phyloP scores from a whole-genome alignment of 2,888 invertebrate genomes.

The Campoplex nolae region DNA sequence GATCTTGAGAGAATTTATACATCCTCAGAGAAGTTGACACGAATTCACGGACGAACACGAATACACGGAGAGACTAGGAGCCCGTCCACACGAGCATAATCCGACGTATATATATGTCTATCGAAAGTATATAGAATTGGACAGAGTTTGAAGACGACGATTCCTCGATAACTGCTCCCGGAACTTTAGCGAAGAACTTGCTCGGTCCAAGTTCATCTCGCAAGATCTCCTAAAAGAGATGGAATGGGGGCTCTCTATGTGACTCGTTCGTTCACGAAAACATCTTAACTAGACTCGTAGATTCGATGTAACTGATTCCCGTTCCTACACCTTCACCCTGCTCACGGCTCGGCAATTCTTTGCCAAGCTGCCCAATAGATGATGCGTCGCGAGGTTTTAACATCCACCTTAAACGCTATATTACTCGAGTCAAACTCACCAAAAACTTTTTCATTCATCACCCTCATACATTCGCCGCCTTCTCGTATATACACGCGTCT shows the following conservation, averaged over 20 bases:
- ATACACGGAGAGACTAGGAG: neutral
- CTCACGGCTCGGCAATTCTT: neutral
- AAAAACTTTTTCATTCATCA: slow-evolving; percentile 50
- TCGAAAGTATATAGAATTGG: slow-evolving; percentile 28
- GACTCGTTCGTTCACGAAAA: slow-evolving; percentile 60
- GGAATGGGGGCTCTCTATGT: slow-evolving; percentile 11
- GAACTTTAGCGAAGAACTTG: slow-evolving; percentile 66
- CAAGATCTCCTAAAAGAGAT: slow-evolving; percentile 39
- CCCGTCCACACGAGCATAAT: neutral
- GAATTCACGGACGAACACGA: slow-evolving; percentile 9
- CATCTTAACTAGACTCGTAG: slow-evolving; percentile 61
- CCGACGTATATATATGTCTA: neutral
- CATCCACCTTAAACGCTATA: neutral
- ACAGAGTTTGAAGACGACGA: slow-evolving; percentile 56
- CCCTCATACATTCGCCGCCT: neutral
- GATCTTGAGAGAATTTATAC: slow-evolving; percentile 46
- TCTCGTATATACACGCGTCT: neutral
- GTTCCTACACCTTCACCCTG: slow-evolving; percentile 1
- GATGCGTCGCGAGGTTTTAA: neutral
- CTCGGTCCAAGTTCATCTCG: slow-evolving; percentile 63
- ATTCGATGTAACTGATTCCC: slow-evolving; percentile 65
- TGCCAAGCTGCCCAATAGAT: neutral
- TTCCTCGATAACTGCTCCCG: slow-evolving; percentile 65
- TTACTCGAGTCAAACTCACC: slow-evolving; percentile 40
- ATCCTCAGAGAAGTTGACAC: slow-evolving; percentile 29